Percentiles rank a stretch among this genome's conserved stretches.
Evolutionary conservation across 2,797 vertebrate species (phyloP).

Genomic region (Muscicapa comitata): DNA sequence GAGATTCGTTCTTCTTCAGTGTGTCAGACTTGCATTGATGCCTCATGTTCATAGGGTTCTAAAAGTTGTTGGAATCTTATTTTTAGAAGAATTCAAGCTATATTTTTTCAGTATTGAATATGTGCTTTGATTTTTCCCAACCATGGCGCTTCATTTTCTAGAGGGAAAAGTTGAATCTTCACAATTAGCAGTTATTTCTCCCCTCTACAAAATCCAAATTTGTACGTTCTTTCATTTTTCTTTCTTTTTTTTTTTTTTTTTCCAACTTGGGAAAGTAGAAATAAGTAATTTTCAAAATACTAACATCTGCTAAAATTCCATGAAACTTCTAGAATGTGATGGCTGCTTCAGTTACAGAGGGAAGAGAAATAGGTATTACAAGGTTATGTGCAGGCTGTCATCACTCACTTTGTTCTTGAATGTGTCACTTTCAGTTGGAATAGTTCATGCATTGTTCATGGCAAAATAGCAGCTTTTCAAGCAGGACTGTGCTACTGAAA

Average conservation of each 20-base stretch:
- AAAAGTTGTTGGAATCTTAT: background rate
- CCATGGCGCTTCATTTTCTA: background rate
- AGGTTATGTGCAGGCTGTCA: background rate
- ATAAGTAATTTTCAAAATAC: background rate
- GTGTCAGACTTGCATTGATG: background rate
- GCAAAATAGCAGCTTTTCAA: background rate
- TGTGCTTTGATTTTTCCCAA: background rate
- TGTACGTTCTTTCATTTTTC: background rate
- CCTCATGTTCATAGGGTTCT: background rate
- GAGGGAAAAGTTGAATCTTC: background rate
- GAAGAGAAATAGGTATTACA: background rate
- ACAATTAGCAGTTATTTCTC: background rate
- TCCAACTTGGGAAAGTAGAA: background rate
- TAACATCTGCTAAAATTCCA: background rate
- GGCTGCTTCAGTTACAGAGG: background rate
- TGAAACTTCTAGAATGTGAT: background rate
- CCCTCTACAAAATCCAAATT: background rate
- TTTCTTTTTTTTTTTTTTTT: background rate
- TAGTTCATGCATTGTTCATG: background rate
- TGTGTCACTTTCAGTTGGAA: background rate
- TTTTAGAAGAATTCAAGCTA: background rate
- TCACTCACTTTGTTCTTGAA: background rate
- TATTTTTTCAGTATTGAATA: background rate
- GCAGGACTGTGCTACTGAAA: background rate
- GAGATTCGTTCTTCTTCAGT: background rate